These are phyloP conservation scores for Bombycilla garrulus DNA, from an alignment of 2,113 vertebrate species.

Conservation along the genomic window DNA sequence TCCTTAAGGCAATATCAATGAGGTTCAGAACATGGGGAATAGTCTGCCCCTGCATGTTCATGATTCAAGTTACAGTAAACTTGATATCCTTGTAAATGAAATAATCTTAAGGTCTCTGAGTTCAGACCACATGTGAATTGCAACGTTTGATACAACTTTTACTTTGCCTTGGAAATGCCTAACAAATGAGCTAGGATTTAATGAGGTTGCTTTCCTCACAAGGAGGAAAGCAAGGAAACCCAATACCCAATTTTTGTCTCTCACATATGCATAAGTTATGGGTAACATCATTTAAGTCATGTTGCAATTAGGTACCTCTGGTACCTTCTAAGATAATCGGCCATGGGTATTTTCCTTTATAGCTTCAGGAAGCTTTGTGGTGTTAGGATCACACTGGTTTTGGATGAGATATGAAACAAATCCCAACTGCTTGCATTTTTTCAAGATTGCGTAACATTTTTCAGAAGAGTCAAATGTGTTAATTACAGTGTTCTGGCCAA, in stretches of 20 bases:
- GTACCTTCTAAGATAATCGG: background rate
- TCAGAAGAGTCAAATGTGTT: background rate
- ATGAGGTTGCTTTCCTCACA: background rate
- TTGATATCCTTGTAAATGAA: constrained; percentile 64
- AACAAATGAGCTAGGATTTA: constrained; percentile 46
- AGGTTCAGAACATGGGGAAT: background rate
- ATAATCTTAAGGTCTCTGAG: constrained; percentile 20
- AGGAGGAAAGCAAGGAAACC: background rate
- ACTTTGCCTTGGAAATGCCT: constrained; percentile 45
- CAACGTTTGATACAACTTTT: constrained; percentile 44
- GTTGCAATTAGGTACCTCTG: background rate
- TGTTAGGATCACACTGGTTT: background rate
- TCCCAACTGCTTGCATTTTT: background rate
- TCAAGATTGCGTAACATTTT: background rate
- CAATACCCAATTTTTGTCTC: background rate
- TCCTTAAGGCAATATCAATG: background rate
- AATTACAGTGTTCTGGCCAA: background rate
- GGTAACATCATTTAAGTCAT: background rate
- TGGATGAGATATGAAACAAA: background rate
- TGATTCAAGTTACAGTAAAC: constrained; percentile 23
- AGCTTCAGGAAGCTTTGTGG: background rate
- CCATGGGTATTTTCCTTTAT: background rate
- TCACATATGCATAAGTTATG: background rate
- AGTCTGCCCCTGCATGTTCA: background rate
- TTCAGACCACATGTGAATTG: constrained; percentile 43